Conservation (phyloP, 1,140 invertebrate genomes). For the Zaprionus kolodkinae region DNA sequence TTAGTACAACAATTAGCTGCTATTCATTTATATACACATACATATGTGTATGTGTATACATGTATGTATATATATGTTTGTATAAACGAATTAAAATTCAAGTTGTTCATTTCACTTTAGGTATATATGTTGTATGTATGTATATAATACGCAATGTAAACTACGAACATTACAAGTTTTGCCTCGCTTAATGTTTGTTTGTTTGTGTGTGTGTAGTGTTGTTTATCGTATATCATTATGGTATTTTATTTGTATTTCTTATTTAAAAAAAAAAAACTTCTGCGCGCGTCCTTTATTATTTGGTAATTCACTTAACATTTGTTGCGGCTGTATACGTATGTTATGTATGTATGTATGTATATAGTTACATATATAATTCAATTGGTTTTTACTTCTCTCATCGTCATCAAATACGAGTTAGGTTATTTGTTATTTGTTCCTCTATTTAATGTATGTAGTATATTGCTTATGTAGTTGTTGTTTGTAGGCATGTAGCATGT, state of each 20-base stretch:
- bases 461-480: conserved; percentile 64
- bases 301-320: conserved; percentile 34
- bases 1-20: conserved; percentile 79
- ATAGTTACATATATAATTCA: conserved; percentile 72
- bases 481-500: conserved; percentile 30
- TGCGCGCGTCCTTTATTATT: conserved; percentile 43
- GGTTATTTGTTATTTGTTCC: conserved; percentile 56
- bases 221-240: conserved; percentile 54
- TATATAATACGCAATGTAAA: conserved; percentile 33
- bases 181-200: conserved; percentile 1
- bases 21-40: conserved; percentile 43
- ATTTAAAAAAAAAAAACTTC: conserved; percentile 55
- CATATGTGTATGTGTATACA: conserved; percentile 5
- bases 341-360: conserved; percentile 35
- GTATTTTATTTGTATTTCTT: conserved; percentile 31
- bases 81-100: conserved; percentile 80
- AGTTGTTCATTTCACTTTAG: conserved; percentile 43
- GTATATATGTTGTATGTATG: conserved; percentile 35
- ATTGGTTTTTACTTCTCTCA: conserved; percentile 23
- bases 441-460: conserved; percentile 59
- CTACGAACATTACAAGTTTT: conserved; percentile 52
- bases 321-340: conserved; percentile 45
- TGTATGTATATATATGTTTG: conserved; percentile 42
- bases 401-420: conserved; percentile 45
- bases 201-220: conserved; percentile 53